Conservation (phyloP, 2,888 invertebrate species). For the Brachypterus glaber region DNA sequence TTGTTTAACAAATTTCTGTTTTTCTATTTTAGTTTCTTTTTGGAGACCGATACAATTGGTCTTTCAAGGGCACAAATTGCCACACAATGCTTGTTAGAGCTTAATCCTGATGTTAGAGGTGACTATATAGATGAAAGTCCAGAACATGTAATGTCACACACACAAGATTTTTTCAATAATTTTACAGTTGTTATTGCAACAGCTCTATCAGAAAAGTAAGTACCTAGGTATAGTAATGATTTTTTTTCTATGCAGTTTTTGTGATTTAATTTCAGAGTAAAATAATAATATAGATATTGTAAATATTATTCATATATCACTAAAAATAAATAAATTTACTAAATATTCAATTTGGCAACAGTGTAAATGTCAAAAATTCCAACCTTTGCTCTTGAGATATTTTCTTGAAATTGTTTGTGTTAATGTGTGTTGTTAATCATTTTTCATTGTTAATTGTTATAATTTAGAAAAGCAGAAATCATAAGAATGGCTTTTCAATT, state of each 20-base stretch:
- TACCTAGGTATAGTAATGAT: no score
- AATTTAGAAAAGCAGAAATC: no score
- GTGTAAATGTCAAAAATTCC: neutral
- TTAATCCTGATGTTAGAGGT: slow-evolving; percentile 89
- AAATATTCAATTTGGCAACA: no score
- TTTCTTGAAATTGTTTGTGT: no score
- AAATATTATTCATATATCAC: neutral
- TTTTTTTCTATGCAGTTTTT: no score
- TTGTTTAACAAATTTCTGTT: slow-evolving; percentile 4
- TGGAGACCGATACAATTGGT: slow-evolving; percentile 73
- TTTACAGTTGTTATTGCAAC: slow-evolving; percentile 84
- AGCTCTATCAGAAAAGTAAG: slow-evolving; percentile 60
- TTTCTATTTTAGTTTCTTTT: slow-evolving; percentile 64
- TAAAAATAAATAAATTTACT: neutral
- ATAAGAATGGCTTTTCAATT: no score
- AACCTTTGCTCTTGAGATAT: no score
- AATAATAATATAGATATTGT: neutral
- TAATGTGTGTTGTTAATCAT: no score
- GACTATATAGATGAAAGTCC: slow-evolving; percentile 85
- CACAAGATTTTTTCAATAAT: slow-evolving; percentile 77
- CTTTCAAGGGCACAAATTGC: slow-evolving; percentile 76
- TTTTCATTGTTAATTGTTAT: no score
- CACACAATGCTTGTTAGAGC: slow-evolving; percentile 71
- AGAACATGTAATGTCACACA: slow-evolving; percentile 74
- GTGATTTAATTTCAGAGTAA: no score